phyloP scores from a whole-genome alignment of 2,113 vertebrate genomes.

The Sturnira hondurensis region DNA sequence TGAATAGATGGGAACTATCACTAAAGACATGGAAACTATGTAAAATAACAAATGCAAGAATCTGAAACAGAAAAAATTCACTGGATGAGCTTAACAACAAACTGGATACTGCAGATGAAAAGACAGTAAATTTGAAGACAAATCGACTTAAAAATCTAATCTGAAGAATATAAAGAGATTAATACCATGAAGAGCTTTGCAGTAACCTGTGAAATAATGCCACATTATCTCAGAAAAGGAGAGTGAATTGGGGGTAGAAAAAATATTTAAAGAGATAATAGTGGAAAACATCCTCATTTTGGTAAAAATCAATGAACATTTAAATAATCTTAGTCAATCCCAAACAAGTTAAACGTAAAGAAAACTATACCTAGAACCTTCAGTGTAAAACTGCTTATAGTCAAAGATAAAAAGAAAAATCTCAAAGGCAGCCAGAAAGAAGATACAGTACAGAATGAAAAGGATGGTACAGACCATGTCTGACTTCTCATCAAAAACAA shows the following conservation, averaged over 20 bases:
- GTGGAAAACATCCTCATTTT: not conserved
- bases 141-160: not conserved
- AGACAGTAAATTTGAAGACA: not conserved
- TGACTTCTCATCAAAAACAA: constrained; percentile 35
- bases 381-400: not conserved
- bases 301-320: not conserved
- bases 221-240: not conserved
- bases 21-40: not conserved
- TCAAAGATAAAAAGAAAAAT: not conserved
- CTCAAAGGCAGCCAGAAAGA: not conserved
- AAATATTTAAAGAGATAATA: not conserved
- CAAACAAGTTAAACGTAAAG: not conserved
- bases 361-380: not conserved
- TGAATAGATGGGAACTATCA: not conserved
- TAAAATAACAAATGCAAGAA: not conserved
- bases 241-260: not conserved
- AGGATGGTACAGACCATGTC: not conserved
- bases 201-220: not conserved
- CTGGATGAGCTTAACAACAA: not conserved
- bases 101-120: not conserved
- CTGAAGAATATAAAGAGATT: not conserved
- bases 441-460: not conserved
- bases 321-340: not conserved
- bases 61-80: not conserved
- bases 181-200: not conserved